Evolutionary conservation across 2,113 vertebrate species (phyloP).

Genomic region (Calidris pugnax): DNA sequence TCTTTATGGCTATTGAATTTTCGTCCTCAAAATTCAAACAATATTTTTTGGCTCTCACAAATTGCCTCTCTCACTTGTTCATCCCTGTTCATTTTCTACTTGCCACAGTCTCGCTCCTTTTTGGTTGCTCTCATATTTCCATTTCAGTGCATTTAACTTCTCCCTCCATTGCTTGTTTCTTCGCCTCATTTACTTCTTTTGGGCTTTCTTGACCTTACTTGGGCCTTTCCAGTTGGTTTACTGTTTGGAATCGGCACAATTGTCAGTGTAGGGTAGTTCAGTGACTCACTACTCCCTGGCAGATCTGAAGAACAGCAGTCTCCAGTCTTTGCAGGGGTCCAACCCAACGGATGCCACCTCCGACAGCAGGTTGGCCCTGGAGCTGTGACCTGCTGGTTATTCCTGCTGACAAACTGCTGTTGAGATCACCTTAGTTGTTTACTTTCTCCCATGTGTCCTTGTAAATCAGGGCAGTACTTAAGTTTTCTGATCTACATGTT

Average conservation of each 20-base stretch:
- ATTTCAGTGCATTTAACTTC: background rate
- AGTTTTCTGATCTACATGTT: background rate
- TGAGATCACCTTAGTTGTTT: background rate
- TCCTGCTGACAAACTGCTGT: background rate
- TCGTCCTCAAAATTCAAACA: background rate
- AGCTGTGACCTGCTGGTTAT: background rate
- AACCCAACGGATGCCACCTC: background rate
- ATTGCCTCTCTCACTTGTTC: background rate
- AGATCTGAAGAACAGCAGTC: background rate
- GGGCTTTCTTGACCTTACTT: background rate
- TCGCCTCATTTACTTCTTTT: constrained; percentile 7
- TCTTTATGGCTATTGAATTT: background rate
- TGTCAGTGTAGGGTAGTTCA: background rate
- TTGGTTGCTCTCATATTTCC: background rate
- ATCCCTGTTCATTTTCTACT: background rate
- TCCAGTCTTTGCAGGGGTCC: background rate
- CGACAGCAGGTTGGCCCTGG: background rate
- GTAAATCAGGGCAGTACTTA: background rate
- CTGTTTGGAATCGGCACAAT: background rate
- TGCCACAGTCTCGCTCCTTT: background rate
- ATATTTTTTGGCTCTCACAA: background rate
- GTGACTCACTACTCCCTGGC: background rate
- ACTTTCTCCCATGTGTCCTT: background rate
- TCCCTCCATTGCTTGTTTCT: background rate
- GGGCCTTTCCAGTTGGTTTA: background rate